phyloP scores from a whole-genome alignment of 2,113 vertebrate species.

The Lipotes vexillifer region DNA sequence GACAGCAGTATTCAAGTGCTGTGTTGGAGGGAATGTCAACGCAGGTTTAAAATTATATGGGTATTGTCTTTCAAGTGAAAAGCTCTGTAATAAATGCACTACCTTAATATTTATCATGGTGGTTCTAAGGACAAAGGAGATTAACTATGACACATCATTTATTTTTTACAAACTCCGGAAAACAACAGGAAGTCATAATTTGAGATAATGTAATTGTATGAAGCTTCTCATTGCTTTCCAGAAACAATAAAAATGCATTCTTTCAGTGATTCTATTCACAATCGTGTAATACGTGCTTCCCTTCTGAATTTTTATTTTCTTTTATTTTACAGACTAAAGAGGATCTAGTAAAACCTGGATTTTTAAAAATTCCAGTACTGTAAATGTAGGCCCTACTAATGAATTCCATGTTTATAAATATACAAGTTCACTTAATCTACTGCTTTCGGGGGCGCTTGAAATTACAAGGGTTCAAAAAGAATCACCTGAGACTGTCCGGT shows the following conservation, averaged over 20 bases:
- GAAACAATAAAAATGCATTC: constrained; percentile 24
- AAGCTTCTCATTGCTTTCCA: constrained; percentile 36
- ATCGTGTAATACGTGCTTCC: neutral
- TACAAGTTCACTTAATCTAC: neutral
- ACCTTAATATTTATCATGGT: constrained; percentile 64
- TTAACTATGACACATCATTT: constrained; percentile 63
- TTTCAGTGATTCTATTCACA: neutral
- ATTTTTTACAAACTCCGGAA: constrained; percentile 58
- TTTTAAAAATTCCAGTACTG: neutral
- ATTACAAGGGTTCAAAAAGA: neutral
- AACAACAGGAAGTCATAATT: constrained; percentile 67
- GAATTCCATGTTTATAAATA: constrained; percentile 4
- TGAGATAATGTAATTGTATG: constrained; percentile 44
- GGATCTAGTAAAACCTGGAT: neutral
- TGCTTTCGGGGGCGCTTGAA: neutral
- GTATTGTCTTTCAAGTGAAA: constrained; percentile 57
- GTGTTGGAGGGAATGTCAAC: neutral
- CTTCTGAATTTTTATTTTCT: neutral
- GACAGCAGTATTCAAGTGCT: neutral
- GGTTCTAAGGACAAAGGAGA: constrained; percentile 62
- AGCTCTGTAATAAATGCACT: constrained; percentile 51
- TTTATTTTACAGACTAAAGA: constrained; percentile 31
- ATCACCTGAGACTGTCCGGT: neutral
- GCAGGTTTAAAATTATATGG: constrained; percentile 49
- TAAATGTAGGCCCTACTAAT: neutral